A percentile compares a stretch with the other conserved stretches of the same genome.
phyloP scores from a whole-genome alignment of 2,113 vertebrate species.

The Xiphophorus hellerii region DNA sequence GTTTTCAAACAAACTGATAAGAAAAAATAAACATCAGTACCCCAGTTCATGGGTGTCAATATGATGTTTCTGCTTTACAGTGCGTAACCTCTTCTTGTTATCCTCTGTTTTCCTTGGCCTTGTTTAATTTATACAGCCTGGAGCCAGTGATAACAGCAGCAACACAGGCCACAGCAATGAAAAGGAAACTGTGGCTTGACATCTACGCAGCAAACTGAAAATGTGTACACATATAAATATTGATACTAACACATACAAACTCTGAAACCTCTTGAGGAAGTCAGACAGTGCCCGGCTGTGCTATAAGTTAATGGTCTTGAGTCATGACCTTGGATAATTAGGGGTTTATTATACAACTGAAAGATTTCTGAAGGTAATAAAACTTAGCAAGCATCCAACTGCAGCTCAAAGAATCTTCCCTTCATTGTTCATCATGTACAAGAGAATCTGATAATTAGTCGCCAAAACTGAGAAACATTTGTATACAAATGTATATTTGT shows the following conservation, averaged over 20 bases:
- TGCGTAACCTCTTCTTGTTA: too few relatives aligned
- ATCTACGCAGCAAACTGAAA: background rate
- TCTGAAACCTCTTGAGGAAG: background rate
- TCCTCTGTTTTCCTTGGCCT: too few relatives aligned
- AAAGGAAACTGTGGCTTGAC: too few relatives aligned
- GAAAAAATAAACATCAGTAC: conserved; percentile 6
- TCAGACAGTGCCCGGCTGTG: background rate
- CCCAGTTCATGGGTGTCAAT: background rate
- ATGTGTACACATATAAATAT: conserved; percentile 3
- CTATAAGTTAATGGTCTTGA: conserved; percentile 12
- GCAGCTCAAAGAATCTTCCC: conserved; percentile 1
- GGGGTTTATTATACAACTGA: conserved; percentile 9
- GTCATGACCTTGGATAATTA: conserved; percentile 30
- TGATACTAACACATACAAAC: conserved; percentile 5
- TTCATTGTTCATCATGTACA: conserved; percentile 31
- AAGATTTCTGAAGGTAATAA: conserved; percentile 21
- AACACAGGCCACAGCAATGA: too few relatives aligned
- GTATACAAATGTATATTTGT: too few relatives aligned
- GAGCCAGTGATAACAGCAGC: too few relatives aligned
- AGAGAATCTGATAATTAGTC: too few relatives aligned
- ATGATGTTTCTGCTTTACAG: conserved; percentile 28
- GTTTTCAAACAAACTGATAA: too few relatives aligned
- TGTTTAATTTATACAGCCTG: too few relatives aligned
- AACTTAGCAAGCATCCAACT: conserved; percentile 38
- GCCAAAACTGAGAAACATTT: background rate